Conservation (phyloP, 2,113 vertebrate genomes). For the Brachyhypopomus gauderio region DNA sequence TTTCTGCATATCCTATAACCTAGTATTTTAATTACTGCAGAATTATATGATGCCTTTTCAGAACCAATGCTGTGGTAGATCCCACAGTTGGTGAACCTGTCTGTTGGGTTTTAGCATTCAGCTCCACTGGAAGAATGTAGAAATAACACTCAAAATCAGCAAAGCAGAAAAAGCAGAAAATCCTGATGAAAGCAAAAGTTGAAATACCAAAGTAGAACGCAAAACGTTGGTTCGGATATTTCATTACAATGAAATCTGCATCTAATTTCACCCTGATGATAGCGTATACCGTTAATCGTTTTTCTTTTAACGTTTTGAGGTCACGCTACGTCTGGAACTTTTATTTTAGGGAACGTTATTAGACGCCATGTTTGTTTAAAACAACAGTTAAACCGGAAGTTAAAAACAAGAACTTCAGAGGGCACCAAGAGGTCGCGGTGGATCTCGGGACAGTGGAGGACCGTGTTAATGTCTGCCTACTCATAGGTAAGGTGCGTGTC, state of each 20-base stretch:
- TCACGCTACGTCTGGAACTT: neutral
- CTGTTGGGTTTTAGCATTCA: too few species aligned
- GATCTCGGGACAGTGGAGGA: constrained; percentile 75
- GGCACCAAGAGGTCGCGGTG: constrained; percentile 73
- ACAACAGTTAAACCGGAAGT: constrained; percentile 63
- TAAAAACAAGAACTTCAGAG: constrained; percentile 63
- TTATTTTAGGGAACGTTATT: neutral
- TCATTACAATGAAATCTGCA: neutral
- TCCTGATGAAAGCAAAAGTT: too few species aligned
- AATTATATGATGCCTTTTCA: too few species aligned
- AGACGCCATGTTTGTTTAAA: neutral
- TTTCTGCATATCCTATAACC: too few species aligned
- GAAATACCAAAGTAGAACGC: too few species aligned
- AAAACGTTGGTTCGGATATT: neutral
- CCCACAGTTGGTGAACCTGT: too few species aligned
- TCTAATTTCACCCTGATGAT: neutral
- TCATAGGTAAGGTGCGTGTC: constrained; percentile 76
- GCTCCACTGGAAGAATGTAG: too few species aligned
- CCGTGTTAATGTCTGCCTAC: constrained; percentile 67
- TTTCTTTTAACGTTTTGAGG: neutral
- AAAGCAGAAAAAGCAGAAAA: too few species aligned
- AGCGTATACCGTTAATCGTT: neutral
- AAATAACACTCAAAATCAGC: too few species aligned
- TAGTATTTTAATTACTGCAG: too few species aligned
- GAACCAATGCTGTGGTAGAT: too few species aligned